Evolutionary conservation across 2,888 invertebrate species (phyloP).

Genomic region (Acanthosepion pharaonis): DNA sequence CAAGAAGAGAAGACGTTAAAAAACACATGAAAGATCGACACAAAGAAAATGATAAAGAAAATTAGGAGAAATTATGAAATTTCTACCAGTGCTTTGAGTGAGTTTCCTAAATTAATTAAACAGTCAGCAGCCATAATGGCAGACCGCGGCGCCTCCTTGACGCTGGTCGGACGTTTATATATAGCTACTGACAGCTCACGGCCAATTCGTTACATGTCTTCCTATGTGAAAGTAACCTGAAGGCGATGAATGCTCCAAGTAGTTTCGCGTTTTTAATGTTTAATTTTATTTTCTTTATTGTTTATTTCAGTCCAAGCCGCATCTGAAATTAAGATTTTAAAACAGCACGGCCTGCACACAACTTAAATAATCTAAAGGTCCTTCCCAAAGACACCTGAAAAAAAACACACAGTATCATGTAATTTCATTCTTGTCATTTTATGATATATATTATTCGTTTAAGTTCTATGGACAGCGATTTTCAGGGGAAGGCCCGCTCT

Average conservation of each 20-base stretch:
- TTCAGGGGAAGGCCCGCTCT: too few species aligned
- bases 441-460: too few species aligned
- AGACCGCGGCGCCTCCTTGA: background rate
- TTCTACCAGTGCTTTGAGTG: background rate
- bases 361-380: background rate
- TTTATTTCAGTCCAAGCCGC: background rate
- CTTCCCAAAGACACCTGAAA: too few species aligned
- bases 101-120: conserved; percentile 17
- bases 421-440: too few species aligned
- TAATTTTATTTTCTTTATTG: background rate
- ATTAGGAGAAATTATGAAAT: background rate
- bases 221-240: background rate
- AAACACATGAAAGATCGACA: background rate
- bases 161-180: background rate
- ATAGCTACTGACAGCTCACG: background rate
- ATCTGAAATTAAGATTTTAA: background rate
- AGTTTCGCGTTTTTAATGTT: background rate
- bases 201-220: conserved; percentile 33
- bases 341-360: background rate
- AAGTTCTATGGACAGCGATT: too few species aligned
- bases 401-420: too few species aligned
- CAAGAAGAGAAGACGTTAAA: background rate
- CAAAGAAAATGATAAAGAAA: background rate
- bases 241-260: background rate
- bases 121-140: background rate